Conservation (phyloP, 1,140 invertebrate genomes). For the Bombus balteatus region DNA sequence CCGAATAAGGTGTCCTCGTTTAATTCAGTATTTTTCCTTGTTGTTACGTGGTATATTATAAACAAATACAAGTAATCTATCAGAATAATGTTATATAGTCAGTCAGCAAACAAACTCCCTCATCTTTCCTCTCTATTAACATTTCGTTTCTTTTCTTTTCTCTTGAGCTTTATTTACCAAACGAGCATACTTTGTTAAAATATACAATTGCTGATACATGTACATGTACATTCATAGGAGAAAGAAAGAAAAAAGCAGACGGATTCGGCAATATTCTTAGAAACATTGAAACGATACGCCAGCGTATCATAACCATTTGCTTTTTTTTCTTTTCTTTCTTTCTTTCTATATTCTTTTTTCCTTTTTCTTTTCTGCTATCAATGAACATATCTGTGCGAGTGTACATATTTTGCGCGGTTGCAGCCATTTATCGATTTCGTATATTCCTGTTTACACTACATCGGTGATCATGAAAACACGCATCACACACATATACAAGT, state of each 20-base stretch:
- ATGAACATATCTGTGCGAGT: not conserved
- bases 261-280: not conserved
- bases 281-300: conserved; percentile 37
- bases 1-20: conserved; percentile 66
- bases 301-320: conserved; percentile 29
- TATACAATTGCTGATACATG: conserved; percentile 41
- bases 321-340: not conserved
- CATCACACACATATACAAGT: not conserved
- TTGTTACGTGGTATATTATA: conserved; percentile 75
- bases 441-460: not conserved
- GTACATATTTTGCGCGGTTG: not conserved
- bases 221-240: conserved; percentile 7
- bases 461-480: not conserved
- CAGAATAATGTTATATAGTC: not conserved
- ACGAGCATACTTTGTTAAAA: conserved; percentile 41
- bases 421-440: not conserved
- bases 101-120: too few species aligned
- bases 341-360: not conserved
- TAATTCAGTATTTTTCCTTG: conserved; percentile 78
- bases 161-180: conserved; percentile 43
- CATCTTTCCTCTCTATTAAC: not conserved
- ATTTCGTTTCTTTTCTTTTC: conserved; percentile 1
- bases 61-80: conserved; percentile 73
- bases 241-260: not conserved
- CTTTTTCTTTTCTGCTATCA: not conserved